Base-by-base conservation (phyloP, 2,888 invertebrate genomes). In the Anarsia innoxiella region DNA sequence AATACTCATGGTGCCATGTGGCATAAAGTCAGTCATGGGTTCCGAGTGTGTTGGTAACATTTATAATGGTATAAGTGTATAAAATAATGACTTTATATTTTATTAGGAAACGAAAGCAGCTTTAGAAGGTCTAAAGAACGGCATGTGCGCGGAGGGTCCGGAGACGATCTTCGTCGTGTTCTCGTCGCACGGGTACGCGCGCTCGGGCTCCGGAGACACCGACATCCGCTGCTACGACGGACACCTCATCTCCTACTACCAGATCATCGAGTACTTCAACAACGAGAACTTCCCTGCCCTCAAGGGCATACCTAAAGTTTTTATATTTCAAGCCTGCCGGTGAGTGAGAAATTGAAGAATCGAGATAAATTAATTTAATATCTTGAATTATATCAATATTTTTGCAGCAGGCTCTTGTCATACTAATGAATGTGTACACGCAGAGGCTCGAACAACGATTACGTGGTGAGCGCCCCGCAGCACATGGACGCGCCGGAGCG, bases 311-410 rank as follows among this genome's bases (percentile, higher is more conserved):
- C 92, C 92, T 12, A 92, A 92, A 73, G 88, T 93, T 37, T 90
- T 92, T 57, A 84, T 93, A 40, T 91, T 92, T 58, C 92, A 92
- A 58, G 88, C 88, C 47, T 92, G 92, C 69, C 86, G 91, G 89
- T 80, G 2, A 42, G 57, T 45, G 3, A 23, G 13, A 4, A 12
- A n/a, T n/a, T n/a, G n/a, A n/a, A n/a, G n/a, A n/a, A n/a, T n/a
- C n/a, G n/a, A n/a, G n/a, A n/a, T n/a, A n/a, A n/a, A n/a, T n/a
- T n/a, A n/a, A n/a, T n/a, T n/a, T n/a, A n/a, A n/a, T n/a, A n/a
- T n/a, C n/a, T n/a, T n/a, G n/a, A n/a, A n/a, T n/a, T n/a, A n/a
- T n/a, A n/a, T n/a, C n/a, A n/a, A n/a, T n/a, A n/a, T n/a, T n/a
- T n/a, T n/a, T n/a, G n/a, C n/a, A n/a, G n/a, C n/a, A n/a, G n/a